Base-by-base conservation (phyloP, 2,888 invertebrate species). In the Andrena dorsata region DNA sequence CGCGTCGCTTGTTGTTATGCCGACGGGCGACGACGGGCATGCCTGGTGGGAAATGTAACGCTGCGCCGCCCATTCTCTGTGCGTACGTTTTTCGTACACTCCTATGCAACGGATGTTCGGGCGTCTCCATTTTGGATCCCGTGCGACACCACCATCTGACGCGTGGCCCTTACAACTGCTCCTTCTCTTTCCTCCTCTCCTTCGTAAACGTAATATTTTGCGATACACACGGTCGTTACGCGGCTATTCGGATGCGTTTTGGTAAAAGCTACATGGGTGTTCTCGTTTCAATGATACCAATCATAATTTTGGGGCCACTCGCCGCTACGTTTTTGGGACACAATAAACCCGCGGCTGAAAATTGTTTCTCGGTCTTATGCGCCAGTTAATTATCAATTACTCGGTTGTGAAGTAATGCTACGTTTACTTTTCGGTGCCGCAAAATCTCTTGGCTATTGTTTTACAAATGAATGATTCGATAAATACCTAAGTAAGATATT, bases 1-100 rank as follows among this genome's bases (percentile, higher is more conserved):
- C 88, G 82, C 86, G 87, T 86, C 85, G 78, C 78, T 88, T 84
- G 85, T 85, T 82, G 69, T 89, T 88, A 84, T 83, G 65, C 63
- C 69, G 68, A 65, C 53, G 72, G 64, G 60, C 69, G 70, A 63
- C 53, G 70, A 60, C 69, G 16, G 26, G 60, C 58, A 26, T 65
- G 60, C 56, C 58, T 58, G 61, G 23, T 53, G 58, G 70, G 74
- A 86, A 80, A 83, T 76, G 73, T 30, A 53, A 82, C 71, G 49
- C 30, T 28, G 20, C 20, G 49, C 30, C 35, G 20, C 20, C 7
- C 53, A 53, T 20, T 16, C 53, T 51, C 49, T 16, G 2, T 13
- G 10, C 20, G 79, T 63, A 60, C 30, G 23, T 35, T 20, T 16
- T 13, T 1, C 4, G 13, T 41, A 16, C 13, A 5, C 16, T 5